phyloP scores from a whole-genome alignment of 2,113 vertebrate species.

The Lagopus leucura region DNA sequence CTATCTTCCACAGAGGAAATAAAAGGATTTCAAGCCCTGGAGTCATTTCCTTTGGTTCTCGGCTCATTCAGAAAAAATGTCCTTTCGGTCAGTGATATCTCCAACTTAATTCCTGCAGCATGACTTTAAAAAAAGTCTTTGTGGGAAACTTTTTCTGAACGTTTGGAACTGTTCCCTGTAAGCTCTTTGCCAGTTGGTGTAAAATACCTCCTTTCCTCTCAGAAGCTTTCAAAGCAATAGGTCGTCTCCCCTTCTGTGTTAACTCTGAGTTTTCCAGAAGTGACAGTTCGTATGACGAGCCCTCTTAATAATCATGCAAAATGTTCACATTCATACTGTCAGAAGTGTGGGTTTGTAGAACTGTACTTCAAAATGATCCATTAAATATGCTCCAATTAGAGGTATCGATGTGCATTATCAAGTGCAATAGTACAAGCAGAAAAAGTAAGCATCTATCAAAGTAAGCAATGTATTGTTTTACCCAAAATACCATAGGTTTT shows the following conservation, averaged over 20 bases:
- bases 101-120: conserved; percentile 80
- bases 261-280: conserved; percentile 12
- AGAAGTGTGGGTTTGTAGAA: background rate
- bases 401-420: background rate
- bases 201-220: conserved; percentile 57
- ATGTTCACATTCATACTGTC: background rate
- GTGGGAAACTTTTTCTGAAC: conserved; percentile 64
- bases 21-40: conserved; percentile 84
- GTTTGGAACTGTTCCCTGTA: conserved; percentile 55
- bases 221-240: conserved; percentile 42
- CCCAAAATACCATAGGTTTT: background rate
- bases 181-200: conserved; percentile 61
- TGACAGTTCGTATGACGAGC: background rate
- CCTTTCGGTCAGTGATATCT: conserved; percentile 83
- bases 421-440: background rate
- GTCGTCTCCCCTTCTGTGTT: conserved; percentile 7
- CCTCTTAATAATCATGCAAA: background rate
- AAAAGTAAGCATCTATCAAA: background rate
- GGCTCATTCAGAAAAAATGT: conserved; percentile 82
- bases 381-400: background rate
- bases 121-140: conserved; percentile 73
- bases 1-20: conserved; percentile 86
- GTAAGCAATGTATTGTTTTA: background rate
- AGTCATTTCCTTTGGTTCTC: conserved; percentile 91
- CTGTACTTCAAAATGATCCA: background rate